A percentile compares a stretch with the other conserved stretches of the same genome.
Evolutionary conservation across 2,113 vertebrate species (phyloP).

Genomic region (Poecilia latipinna): DNA sequence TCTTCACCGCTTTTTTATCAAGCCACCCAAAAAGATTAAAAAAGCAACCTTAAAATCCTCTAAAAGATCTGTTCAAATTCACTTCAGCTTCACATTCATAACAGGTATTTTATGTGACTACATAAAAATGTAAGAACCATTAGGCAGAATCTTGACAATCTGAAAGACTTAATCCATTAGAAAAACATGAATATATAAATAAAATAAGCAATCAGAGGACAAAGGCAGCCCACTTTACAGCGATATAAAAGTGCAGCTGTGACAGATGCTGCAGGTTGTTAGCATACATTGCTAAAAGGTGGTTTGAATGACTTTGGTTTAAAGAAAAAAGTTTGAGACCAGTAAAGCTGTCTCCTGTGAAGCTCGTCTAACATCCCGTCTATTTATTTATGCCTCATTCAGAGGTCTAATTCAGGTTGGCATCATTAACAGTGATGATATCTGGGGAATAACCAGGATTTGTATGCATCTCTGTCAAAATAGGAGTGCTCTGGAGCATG

Average conservation of each 20-base stretch:
- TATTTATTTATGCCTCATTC: too few relatives aligned
- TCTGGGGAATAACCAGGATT: not conserved
- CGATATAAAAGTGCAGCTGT: too few relatives aligned
- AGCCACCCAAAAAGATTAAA: not conserved
- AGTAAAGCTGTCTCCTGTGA: not conserved
- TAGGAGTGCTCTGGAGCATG: not conserved
- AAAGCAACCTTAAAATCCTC: not conserved
- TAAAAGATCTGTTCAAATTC: too few relatives aligned
- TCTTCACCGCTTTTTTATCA: constrained; percentile 11
- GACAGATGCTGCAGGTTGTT: too few relatives aligned
- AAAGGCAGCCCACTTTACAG: too few relatives aligned
- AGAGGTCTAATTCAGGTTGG: not conserved
- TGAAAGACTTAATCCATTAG: not conserved
- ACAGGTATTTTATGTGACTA: not conserved
- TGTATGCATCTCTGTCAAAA: not conserved
- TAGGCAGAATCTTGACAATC: not conserved
- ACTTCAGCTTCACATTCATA: not conserved
- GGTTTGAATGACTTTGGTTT: not conserved
- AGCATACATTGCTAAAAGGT: not conserved
- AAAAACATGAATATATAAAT: not conserved
- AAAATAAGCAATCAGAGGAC: not conserved
- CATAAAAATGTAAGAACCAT: not conserved
- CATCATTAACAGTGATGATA: not conserved
- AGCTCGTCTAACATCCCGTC: not conserved
- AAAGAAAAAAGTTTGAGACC: not conserved